Base-by-base conservation (phyloP, 2,888 invertebrate genomes). In the Allygus modestus region DNA sequence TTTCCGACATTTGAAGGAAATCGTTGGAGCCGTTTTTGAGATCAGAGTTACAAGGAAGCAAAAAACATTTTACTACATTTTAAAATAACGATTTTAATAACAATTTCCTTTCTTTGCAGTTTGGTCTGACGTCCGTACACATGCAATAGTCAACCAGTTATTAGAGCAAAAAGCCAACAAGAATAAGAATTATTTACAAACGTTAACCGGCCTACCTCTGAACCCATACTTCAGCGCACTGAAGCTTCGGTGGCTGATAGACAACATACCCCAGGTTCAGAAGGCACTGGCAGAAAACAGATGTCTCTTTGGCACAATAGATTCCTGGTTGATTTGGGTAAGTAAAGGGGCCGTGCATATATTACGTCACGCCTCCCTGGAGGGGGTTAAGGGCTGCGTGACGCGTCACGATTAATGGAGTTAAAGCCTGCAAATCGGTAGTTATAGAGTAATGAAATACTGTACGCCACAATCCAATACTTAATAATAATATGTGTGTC, bases 241-340 rank as follows among this genome's bases (percentile, higher is more conserved):
- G 0, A 99, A 99, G 91, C 92, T 99, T 81, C 94, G 94, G 89
- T 99, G 99, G 99, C 91, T 99, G 61, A 91, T 98, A 85, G 95
- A 97, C 89, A 97, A 99, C 92, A 94, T 96, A 33, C 92, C 94
- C 0, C 93, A 93, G 46, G 95, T 98, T 0, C 92, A 93, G 87
- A 91, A 94, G 86, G 96, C 97, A 0, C 91, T 96, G 4, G 91
- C 92, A 73, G 92, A 94, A 71, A 93, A 94, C 20, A 92, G 93
- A 84, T 96, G 97, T 89, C 91, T 95, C 88, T 96, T 96, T 89
- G 97, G 97, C 81, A 99, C 98, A 65, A 94, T 99, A 15, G 99
- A 99, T 90, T 94, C 97, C 0, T 99, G 99, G 99, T 91, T 99
- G 26, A 93, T 99, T 89, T 99, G 98, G 97, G 96, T 96, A 91